Base-by-base conservation (phyloP, 2,888 invertebrate species). In the Spilarctia lutea region DNA sequence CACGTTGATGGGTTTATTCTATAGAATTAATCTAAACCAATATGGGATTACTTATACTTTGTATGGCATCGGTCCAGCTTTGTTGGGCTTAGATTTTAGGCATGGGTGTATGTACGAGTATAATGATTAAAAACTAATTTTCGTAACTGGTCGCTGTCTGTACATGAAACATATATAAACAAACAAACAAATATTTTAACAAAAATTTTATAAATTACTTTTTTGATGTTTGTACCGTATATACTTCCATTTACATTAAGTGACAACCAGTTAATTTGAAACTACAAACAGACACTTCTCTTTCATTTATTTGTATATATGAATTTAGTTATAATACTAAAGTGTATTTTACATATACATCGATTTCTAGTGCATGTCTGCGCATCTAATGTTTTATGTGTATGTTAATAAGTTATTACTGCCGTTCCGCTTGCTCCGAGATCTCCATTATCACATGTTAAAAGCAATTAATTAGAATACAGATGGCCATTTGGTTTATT, bases 41-140 rank as follows among this genome's bases (percentile, higher is more conserved):
- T 56, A 56, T 69, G 0, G 35, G 69, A 56, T 69, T 69, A 69
- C 18, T 16, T 69, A 16, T 35, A n/a, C 69, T n/a, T 35, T 56
- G 35, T n/a, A 69, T 56, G 52, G 69, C 69, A 56, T 33, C 52
- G 35, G 35, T 35, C 69, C 52, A 69, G 52, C 52, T 69, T 56
- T 24, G 52, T 68, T 35, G n/a, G 27, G 33, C n/a, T 35, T 56
- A 35, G n/a, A 35, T 35, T 48, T 68, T 10, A 48, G 30, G 45
- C 68, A 52, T 56, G 52, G 18, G 52, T 68, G n/a, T 35, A 68
- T 52, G n/a, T n/a, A n/a, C n/a, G n/a, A n/a, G n/a, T n/a, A 39
- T 39, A 39, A 39, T 39, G 39, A 0, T 39, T 39, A 8, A 39
- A 39, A 39, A 39, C 3, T 39, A 7, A 39, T 39, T 39, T 39